Evolutionary conservation across 2,888 invertebrate species (phyloP).

Genomic region (Gisinianus flammeolus): DNA sequence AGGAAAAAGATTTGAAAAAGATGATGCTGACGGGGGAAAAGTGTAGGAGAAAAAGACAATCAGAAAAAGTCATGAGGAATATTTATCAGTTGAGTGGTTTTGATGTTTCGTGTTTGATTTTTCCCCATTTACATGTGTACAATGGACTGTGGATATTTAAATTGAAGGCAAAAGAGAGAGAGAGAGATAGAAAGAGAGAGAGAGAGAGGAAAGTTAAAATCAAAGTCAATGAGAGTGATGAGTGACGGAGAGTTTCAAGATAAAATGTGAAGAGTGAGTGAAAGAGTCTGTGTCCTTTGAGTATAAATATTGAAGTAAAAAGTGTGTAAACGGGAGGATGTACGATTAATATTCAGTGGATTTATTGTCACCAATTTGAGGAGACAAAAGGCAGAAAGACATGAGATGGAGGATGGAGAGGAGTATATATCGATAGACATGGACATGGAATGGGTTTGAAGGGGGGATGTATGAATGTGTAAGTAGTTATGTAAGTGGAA

Average conservation of each 20-base stretch:
- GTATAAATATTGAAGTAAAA: conserved; percentile 4
- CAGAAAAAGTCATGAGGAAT: conserved; percentile 37
- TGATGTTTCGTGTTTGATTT: not conserved
- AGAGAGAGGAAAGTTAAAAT: not conserved
- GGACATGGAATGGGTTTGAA: conserved; percentile 22
- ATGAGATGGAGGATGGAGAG: conserved; percentile 20
- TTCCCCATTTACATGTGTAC: not conserved
- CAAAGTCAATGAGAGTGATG: not conserved
- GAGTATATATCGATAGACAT: conserved; percentile 18
- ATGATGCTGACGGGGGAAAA: too few relatives aligned
- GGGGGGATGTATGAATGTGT: conserved; percentile 42
- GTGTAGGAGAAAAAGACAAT: conserved; percentile 27
- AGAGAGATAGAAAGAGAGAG: too few relatives aligned
- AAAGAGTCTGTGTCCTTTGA: not conserved
- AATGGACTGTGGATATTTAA: too few relatives aligned
- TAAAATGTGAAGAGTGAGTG: not conserved
- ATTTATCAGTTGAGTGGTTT: conserved; percentile 42
- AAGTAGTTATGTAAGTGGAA: conserved; percentile 48
- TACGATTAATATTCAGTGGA: conserved; percentile 47
- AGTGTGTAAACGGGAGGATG: conserved; percentile 29
- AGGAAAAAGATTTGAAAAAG: too few relatives aligned
- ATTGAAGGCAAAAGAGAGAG: not conserved
- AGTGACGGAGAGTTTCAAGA: not conserved
- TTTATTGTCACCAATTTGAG: conserved; percentile 49
- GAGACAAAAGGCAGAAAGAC: conserved; percentile 28